Evolutionary conservation across 2,113 vertebrate species (phyloP).

Genomic region (Orientallactaga bullata): DNA sequence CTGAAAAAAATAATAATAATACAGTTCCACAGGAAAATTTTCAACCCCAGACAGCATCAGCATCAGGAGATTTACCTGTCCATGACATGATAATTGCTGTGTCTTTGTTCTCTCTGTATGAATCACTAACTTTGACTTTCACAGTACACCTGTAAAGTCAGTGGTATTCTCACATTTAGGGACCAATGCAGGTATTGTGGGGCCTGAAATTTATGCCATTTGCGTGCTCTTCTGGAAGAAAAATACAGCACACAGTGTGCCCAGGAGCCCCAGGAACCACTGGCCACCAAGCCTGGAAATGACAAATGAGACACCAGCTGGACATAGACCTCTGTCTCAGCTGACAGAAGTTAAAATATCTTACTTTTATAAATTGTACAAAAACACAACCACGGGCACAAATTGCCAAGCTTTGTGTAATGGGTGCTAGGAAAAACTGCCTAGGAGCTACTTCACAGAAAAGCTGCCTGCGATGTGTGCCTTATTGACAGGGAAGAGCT

Average conservation of each 20-base stretch:
- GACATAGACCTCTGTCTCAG: conserved; percentile 7
- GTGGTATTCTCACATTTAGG: not conserved
- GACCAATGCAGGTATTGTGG: not conserved
- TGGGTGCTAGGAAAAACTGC: not conserved
- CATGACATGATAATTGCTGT: not conserved
- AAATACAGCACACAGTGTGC: not conserved
- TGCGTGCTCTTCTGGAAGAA: not conserved
- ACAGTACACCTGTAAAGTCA: not conserved
- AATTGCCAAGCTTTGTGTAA: not conserved
- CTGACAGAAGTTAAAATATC: not conserved
- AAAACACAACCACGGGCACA: not conserved
- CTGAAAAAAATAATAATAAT: not conserved
- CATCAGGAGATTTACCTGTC: not conserved
- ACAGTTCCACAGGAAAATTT: not conserved
- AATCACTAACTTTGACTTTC: not conserved
- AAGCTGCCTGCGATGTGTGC: not conserved
- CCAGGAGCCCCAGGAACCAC: not conserved
- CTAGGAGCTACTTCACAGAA: not conserved
- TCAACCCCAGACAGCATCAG: not conserved
- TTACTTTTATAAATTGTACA: not conserved
- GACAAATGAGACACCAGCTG: not conserved
- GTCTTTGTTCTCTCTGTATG: not conserved
- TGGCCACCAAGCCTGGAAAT: not conserved
- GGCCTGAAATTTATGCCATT: not conserved
- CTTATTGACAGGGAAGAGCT: not conserved